A percentile compares a stretch with the other conserved stretches of the same genome.
Evolutionary conservation across 2,797 vertebrate genomes (phyloP).

Genomic region (Percopsis omiscomaycus): DNA sequence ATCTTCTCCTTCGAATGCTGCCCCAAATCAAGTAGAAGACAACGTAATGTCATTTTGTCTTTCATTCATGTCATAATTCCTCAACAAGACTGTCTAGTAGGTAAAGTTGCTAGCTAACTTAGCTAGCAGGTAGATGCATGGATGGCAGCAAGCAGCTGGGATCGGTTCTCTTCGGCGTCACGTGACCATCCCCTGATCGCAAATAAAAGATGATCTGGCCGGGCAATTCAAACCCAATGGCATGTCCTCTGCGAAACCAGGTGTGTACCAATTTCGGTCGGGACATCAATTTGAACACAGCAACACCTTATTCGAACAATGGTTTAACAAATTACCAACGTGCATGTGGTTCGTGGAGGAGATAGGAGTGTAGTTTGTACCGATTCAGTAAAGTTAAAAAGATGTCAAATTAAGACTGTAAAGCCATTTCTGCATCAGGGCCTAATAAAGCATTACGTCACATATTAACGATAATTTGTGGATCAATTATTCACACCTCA

Average conservation of each 20-base stretch:
- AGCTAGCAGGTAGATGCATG: slow-evolving; percentile 75
- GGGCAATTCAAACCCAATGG: neutral
- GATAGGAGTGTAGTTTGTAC: too few species aligned
- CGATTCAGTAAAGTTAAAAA: too few species aligned
- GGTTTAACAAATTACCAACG: too few species aligned
- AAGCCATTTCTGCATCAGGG: too few species aligned
- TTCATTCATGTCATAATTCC: slow-evolving; percentile 61
- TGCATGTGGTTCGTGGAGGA: too few species aligned
- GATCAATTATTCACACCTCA: too few species aligned
- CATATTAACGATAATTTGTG: too few species aligned
- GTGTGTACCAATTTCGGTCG: neutral
- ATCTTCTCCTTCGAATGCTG: slow-evolving; percentile 41
- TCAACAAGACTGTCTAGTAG: slow-evolving; percentile 62
- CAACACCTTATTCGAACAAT: too few species aligned
- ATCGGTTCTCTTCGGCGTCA: neutral
- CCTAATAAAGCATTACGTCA: too few species aligned
- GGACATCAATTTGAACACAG: too few species aligned
- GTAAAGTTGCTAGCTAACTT: slow-evolving; percentile 71
- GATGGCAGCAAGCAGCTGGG: slow-evolving; percentile 46
- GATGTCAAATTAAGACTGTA: too few species aligned
- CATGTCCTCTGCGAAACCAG: neutral
- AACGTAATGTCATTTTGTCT: slow-evolving; percentile 57
- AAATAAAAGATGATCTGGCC: neutral
- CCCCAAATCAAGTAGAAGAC: slow-evolving; percentile 44
- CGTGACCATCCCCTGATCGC: neutral